Evolutionary conservation across 2,797 vertebrate species (phyloP), one percentile per base, ranked within the genome.

Genomic region (Rhinatrema bivittatum): DNA sequence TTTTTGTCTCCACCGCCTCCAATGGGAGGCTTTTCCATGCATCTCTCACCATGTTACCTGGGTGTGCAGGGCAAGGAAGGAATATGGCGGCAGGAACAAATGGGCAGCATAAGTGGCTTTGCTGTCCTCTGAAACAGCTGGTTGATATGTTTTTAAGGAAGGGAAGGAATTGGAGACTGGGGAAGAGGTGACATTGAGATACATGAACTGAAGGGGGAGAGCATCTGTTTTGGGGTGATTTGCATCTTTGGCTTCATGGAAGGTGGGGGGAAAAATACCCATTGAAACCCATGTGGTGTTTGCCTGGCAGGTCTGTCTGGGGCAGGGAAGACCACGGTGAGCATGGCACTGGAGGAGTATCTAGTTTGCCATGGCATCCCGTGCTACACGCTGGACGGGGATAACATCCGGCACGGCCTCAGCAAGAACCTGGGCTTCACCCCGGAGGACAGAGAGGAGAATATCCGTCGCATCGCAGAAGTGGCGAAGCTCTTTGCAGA

Each of bases 251-350:
- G n/a, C n/a, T n/a, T 32, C 31, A 16, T 14, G 39, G 32, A 18
- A 27, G 16, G 19, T 47, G 18, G 5, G 41, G 8, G 12, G 31
- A 43, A 40, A 33, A 11, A 22, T 15, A 26, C 27, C 1, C 42
- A n/a, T 13, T 20, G 20, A 28, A 27, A 36, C 24, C 18, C 18
- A 21, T 11, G 5, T 32, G 5, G 20, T 2, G 4, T n/a, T n/a
- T n/a, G n/a, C n/a, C n/a, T n/a, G n/a, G n/a, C 47, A 99, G 96
- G 96, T 38, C 58, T 99, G 0, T 99, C 96, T 3, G 95, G 96
- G 29, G 96, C 95, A 16, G 95, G 96, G n/a, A 99, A 99, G 79
- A 99, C 96, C 15, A 98, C 95, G 0, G 91, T 99, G 37, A 98
- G 94, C 80, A 98, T 99, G 94, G 96, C 95, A 20, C 53, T 99